Base-by-base conservation (phyloP, 1,140 invertebrate genomes). In the Ladona fulva region DNA sequence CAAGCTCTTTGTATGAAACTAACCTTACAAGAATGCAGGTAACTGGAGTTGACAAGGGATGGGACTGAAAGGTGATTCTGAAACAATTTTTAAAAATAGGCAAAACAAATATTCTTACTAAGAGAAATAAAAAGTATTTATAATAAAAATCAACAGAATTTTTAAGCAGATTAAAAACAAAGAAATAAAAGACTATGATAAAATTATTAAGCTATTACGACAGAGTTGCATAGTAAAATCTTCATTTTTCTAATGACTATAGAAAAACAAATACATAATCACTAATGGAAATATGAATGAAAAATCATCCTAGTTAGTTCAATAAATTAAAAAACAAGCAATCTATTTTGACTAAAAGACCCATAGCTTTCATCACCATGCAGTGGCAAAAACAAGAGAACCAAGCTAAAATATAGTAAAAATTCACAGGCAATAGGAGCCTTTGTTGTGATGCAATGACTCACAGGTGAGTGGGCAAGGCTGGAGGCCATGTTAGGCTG, bases 11-110 rank as follows among this genome's bases (percentile, higher is more conserved):
- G 78, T 78, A 78, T 74, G 79, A 82, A 85, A 90, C 91, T 89
- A 89, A 92, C 91, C 91, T 92, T 92, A 88, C 87, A 90, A 85
- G 89, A 90, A 88, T 92, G 91, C 84, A 92, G 91, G 87, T 90
- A 93, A 89, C 91, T 93, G 90, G 90, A 90, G 89, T 91, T 91
- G 89, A 91, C 89, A 89, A 78, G 78, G 75, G 82, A 82, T 79
- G 92, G 92, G 89, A 93, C 92, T 90, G 90, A 92, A 90, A 93
- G 92, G 90, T 92, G 92, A 89, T 92, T 93, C 92, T 93, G 92
- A 87, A 80, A 80, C 77, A 80, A 74, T 79, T 44, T 24, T 78
- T 29, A 87, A 88, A 84, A 87, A 83, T 85, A 88, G 85, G 85
- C 85, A 86, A 88, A 89, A 88, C 87, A 87, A 88, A 88, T 87